A percentile compares a stretch with the other conserved stretches of the same genome.
Evolutionary conservation across 92 coral and sea anemone genomes (phyloP).

Genomic region (Actinernus sp.): DNA sequence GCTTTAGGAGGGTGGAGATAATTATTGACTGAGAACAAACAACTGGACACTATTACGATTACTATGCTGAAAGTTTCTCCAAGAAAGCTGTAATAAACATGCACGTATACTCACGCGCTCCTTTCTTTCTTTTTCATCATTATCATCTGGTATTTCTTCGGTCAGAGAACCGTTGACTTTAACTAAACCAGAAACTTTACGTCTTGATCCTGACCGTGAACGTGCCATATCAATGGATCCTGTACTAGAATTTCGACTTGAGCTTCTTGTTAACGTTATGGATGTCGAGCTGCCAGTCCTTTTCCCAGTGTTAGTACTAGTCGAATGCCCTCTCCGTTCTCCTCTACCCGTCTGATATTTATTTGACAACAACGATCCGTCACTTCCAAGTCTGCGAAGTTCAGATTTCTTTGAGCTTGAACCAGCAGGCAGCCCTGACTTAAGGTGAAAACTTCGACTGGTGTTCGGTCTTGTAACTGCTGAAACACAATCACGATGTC

Average conservation of each 20-base stretch:
- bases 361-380: background rate
- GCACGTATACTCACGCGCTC: background rate
- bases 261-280: background rate
- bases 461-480: background rate
- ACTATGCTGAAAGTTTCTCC: background rate
- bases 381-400: background rate
- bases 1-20: too few relatives aligned
- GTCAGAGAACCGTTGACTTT: background rate
- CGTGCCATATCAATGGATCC: background rate
- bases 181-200: background rate
- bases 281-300: background rate
- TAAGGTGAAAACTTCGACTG: too few relatives aligned
- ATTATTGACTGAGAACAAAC: too few relatives aligned
- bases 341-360: background rate
- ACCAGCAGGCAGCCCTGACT: background rate
- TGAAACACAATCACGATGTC: background rate
- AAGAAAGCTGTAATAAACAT: background rate
- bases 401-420: background rate
- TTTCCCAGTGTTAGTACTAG: too few relatives aligned
- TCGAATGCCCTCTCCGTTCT: background rate
- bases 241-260: background rate
- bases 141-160: constrained; percentile 15
- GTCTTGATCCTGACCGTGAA: background rate
- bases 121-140: constrained; percentile 13
- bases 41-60: background rate